Evolutionary conservation across 2,113 vertebrate genomes (phyloP), one percentile per base, ranked within the genome.

Genomic region (Trematomus loennbergii): DNA sequence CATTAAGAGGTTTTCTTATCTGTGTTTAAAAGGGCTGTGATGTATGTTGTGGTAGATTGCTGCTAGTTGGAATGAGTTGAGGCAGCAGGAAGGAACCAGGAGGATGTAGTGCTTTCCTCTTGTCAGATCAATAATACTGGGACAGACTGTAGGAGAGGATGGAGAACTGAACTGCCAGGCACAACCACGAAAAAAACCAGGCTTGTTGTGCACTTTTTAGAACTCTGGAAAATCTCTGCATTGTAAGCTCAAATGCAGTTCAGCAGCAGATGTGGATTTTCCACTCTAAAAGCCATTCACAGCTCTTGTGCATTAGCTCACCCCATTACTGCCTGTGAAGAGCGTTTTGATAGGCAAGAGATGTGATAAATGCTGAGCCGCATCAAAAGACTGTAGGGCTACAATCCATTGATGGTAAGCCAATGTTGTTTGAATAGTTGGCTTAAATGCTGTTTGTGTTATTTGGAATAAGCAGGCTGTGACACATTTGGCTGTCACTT

Each of bases 61-160:
- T 78, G 67, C 74, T 88, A 78, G 83, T 78, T 87, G 86, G 73
- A 88, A 88, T 88, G 79, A 89, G 83, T 63, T 87, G 83, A 91
- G 91, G 86, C 88, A 91, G 92, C 92, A 92, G 89, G 91, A 94
- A 90, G 85, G 89, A 90, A 88, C 78, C 81, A 68, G 83, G 81
- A 88, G 90, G 93, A 93, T 92, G 92, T 89, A 93, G 88, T 89
- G 87, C 84, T 88, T 92, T 85, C 75, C 85, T 82, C 91, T 88
- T 92, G 91, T 91, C 93, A 92, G 85, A 92, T 93, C n/a, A 92
- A 95, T 95, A 33, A 95, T 95, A 91, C 64, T 22, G 78, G 73
- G 89, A 89, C 88, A 84, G 89, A 88, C 82, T 87, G 84, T 66
- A 75, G 84, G 68, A 83, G 82, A 89, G 82, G 88, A 91, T 89